A percentile compares a stretch with the other conserved stretches of the same genome.
These are phyloP conservation scores for Podargus strigoides DNA, from an alignment of 2,797 vertebrate species.

Conservation along the genomic window DNA sequence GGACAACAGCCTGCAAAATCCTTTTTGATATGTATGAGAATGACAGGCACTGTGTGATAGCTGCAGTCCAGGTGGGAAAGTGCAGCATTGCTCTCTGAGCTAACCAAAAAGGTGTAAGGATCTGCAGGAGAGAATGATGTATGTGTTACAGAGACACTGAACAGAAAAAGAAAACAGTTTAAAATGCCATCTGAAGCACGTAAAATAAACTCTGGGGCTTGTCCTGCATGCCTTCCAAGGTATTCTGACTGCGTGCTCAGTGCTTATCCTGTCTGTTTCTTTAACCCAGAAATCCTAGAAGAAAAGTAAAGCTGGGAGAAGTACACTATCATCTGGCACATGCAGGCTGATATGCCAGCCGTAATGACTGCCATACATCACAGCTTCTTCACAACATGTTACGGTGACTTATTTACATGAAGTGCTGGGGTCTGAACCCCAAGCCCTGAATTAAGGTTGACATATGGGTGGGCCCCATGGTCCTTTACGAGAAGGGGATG, in stretches of 20 bases:
- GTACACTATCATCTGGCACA: background rate
- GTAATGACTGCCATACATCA: background rate
- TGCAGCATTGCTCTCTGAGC: background rate
- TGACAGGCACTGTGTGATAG: slow-evolving; percentile 16
- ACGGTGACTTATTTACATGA: background rate
- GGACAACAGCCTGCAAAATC: slow-evolving; percentile 11
- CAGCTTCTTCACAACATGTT: background rate
- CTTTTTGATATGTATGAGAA: slow-evolving; percentile 21
- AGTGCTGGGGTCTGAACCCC: too few relatives aligned
- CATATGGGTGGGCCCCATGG: too few relatives aligned
- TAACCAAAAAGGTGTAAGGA: background rate
- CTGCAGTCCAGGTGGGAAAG: slow-evolving; percentile 23
- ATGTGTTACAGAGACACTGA: background rate
- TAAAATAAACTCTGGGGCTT: background rate
- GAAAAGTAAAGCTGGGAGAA: background rate
- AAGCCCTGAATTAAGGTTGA: too few relatives aligned
- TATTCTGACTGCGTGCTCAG: background rate
- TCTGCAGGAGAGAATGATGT: background rate
- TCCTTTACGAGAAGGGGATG: too few relatives aligned
- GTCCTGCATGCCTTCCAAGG: background rate
- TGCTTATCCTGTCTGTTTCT: background rate
- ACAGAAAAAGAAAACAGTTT: background rate
- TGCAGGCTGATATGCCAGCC: background rate
- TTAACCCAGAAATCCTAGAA: background rate
- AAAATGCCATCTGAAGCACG: background rate